These are phyloP conservation scores for Epinephelus awoara DNA, from an alignment of 2,797 vertebrate species.

Conservation along the genomic window DNA sequence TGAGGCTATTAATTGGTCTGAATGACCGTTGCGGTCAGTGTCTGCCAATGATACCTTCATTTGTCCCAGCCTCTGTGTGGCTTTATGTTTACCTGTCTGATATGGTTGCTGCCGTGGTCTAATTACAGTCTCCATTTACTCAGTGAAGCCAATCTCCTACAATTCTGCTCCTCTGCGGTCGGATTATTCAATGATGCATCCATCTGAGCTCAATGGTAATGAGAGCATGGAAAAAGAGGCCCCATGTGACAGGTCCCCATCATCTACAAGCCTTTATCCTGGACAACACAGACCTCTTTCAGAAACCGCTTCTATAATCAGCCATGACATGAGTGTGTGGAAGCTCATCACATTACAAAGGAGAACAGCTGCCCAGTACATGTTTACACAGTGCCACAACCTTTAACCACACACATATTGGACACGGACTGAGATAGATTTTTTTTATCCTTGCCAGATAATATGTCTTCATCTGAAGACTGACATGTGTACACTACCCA, in stretches of 20 bases:
- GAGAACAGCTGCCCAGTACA: not conserved
- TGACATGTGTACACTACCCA: conserved; percentile 26
- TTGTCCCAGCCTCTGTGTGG: conserved; percentile 32
- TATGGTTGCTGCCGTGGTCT: not conserved
- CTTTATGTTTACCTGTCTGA: conserved; percentile 45
- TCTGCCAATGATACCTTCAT: conserved; percentile 41
- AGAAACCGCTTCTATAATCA: conserved; percentile 27
- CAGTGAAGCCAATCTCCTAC: conserved; percentile 32
- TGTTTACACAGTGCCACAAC: conserved; percentile 6
- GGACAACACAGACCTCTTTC: conserved; percentile 5
- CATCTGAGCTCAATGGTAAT: conserved; percentile 36
- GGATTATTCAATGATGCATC: conserved; percentile 34
- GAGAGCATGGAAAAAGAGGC: conserved; percentile 24
- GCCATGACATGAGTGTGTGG: conserved; percentile 25
- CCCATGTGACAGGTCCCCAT: conserved; percentile 29
- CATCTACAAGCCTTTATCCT: conserved; percentile 35
- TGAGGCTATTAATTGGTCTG: conserved; percentile 40
- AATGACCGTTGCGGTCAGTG: conserved; percentile 27
- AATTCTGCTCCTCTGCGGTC: conserved; percentile 33
- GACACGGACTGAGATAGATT: conserved; percentile 31
- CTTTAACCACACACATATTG: conserved; percentile 23
- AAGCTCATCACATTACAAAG: conserved; percentile 39
- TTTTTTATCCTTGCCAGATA: conserved; percentile 8
- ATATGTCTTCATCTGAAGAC: conserved; percentile 71
- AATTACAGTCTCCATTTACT: conserved; percentile 49